These are phyloP conservation scores for Stictocephala bisonia DNA, from an alignment of 2,888 invertebrate genomes.

Conservation along the genomic window DNA sequence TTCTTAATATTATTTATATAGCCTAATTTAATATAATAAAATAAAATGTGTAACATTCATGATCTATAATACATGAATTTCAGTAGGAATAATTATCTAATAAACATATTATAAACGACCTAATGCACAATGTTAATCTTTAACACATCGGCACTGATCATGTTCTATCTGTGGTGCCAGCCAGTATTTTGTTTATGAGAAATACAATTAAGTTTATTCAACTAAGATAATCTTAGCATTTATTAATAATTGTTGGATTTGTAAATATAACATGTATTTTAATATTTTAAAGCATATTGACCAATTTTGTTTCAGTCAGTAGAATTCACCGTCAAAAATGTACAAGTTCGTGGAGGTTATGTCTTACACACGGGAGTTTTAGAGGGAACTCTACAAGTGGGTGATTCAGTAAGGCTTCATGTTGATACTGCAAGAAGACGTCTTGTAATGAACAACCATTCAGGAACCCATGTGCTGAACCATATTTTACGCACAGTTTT, in stretches of 20 bases:
- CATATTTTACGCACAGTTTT: slow-evolving; percentile 92
- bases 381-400: slow-evolving; percentile 81
- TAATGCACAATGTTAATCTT: too few species aligned
- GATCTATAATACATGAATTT: too few species aligned
- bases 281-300: too few species aligned
- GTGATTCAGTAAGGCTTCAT: slow-evolving; percentile 84
- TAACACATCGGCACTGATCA: too few species aligned
- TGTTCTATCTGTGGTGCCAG: too few species aligned
- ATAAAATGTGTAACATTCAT: too few species aligned
- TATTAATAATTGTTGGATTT: too few species aligned
- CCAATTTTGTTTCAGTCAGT: slow-evolving; percentile 67
- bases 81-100: too few species aligned
- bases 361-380: slow-evolving; percentile 92
- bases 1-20: too few species aligned
- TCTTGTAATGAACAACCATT: slow-evolving; percentile 98
- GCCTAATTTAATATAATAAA: too few species aligned
- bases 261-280: too few species aligned
- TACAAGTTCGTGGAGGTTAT: slow-evolving; percentile 96
- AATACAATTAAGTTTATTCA: not conserved
- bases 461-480: slow-evolving; percentile 97
- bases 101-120: too few species aligned
- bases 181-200: slow-evolving; percentile 4
- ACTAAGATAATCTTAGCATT: not conserved
- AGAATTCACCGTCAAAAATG: slow-evolving; percentile 88
- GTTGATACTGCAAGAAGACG: slow-evolving; percentile 88